phyloP scores from a whole-genome alignment of 1,140 invertebrate species.

The Scaptomyza graminum region DNA sequence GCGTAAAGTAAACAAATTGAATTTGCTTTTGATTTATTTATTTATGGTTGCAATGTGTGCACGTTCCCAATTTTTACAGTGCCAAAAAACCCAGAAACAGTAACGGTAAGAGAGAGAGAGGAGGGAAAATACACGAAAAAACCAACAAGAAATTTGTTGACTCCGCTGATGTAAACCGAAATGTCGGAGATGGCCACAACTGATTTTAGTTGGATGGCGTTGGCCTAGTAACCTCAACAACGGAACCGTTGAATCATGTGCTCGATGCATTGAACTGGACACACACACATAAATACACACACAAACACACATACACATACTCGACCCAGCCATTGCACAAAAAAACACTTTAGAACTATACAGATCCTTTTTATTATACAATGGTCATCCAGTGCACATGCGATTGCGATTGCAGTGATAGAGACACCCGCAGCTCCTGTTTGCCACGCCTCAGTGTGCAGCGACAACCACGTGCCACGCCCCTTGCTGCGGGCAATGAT shows the following conservation, averaged over 20 bases:
- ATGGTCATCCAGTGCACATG: conserved; percentile 82
- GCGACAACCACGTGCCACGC: conserved; percentile 34
- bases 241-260: conserved; percentile 38
- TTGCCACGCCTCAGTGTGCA: conserved; percentile 44
- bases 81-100: conserved; percentile 14
- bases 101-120: neutral
- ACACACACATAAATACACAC: conserved; percentile 19
- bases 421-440: conserved; percentile 73
- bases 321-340: too few species aligned
- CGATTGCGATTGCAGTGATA: conserved; percentile 82
- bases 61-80: conserved; percentile 38
- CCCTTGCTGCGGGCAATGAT: conserved; percentile 62
- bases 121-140: neutral
- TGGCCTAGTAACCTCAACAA: conserved; percentile 52
- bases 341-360: conserved; percentile 12
- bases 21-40: conserved; percentile 82
- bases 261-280: conserved; percentile 55
- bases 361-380: conserved; percentile 37
- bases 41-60: conserved; percentile 54
- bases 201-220: conserved; percentile 30
- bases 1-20: conserved; percentile 71
- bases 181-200: conserved; percentile 34
- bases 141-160: conserved; percentile 6
- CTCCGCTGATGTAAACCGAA: conserved; percentile 21
- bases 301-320: conserved; percentile 12